These are phyloP conservation scores for Scopus umbretta DNA, from an alignment of 2,113 vertebrate species.

Conservation along the genomic window DNA sequence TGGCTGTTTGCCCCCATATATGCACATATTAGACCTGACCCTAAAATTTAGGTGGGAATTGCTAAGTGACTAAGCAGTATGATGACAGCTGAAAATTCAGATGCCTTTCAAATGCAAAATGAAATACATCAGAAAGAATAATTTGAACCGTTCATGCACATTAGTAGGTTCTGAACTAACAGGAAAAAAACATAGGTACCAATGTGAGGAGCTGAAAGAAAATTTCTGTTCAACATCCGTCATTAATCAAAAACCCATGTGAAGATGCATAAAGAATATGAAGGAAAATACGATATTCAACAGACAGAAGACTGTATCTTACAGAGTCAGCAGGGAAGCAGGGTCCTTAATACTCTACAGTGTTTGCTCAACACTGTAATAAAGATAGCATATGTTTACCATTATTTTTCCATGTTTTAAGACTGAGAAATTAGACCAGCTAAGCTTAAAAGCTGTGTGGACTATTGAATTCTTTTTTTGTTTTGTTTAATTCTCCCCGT, in stretches of 20 bases:
- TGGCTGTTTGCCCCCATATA: background rate
- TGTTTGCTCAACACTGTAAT: background rate
- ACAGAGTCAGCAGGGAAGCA: background rate
- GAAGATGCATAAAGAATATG: background rate
- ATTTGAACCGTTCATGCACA: background rate
- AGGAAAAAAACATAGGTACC: background rate
- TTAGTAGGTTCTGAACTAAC: background rate
- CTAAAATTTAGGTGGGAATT: background rate
- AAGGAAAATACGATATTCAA: background rate
- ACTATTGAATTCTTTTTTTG: background rate
- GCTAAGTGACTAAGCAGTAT: background rate
- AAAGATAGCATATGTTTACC: background rate
- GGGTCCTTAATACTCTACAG: background rate
- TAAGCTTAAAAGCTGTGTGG: background rate
- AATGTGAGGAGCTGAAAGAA: background rate
- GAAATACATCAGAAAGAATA: background rate
- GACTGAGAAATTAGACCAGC: background rate
- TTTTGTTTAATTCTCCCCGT: background rate
- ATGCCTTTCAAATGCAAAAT: background rate
- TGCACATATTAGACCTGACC: background rate
- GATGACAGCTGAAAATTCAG: background rate
- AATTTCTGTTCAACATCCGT: background rate
- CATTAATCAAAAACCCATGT: background rate
- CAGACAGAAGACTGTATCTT: background rate
- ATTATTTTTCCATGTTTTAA: background rate